Percentiles rank a stretch among this genome's conserved stretches.
Evolutionary conservation across 1,140 invertebrate genomes (phyloP).

Genomic region (Nasonia giraulti): DNA sequence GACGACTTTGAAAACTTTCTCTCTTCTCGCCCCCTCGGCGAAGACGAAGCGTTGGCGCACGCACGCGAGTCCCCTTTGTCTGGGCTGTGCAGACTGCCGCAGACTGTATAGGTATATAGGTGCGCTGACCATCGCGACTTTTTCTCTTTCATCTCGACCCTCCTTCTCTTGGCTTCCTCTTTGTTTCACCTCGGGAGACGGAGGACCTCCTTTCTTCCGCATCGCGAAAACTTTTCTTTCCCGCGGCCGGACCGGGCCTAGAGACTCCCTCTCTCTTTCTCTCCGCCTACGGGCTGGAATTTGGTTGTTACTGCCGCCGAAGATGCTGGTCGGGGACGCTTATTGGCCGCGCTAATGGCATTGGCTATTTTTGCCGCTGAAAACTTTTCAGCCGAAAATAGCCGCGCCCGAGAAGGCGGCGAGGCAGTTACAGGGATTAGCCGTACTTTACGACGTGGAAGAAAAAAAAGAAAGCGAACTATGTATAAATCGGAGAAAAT

Average conservation of each 20-base stretch:
- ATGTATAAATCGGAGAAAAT: slow-evolving; percentile 22
- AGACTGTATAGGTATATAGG: background rate
- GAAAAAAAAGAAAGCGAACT: background rate
- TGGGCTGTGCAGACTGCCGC: slow-evolving; percentile 42
- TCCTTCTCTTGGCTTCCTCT: slow-evolving; percentile 48
- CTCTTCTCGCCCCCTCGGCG: background rate
- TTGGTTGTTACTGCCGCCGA: background rate
- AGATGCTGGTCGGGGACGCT: too few relatives aligned
- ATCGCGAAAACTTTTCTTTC: slow-evolving; percentile 15
- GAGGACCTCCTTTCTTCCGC: background rate
- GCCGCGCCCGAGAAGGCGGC: too few relatives aligned
- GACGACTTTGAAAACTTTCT: slow-evolving; percentile 36
- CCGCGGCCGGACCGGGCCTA: background rate
- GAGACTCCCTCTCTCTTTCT: background rate
- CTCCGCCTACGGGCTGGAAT: background rate
- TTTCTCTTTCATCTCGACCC: slow-evolving; percentile 54
- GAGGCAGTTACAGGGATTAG: background rate
- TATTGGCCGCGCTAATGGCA: background rate
- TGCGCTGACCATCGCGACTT: background rate
- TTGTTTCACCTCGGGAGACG: slow-evolving; percentile 19
- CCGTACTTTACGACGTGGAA: background rate
- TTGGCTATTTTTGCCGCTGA: background rate
- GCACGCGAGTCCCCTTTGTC: slow-evolving; percentile 49
- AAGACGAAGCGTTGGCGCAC: slow-evolving; percentile 22
- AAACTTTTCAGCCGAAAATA: too few relatives aligned